A percentile compares a stretch with the other conserved stretches of the same genome.
Conservation (phyloP, 2,888 invertebrate species). For the Hydraecia micacea region DNA sequence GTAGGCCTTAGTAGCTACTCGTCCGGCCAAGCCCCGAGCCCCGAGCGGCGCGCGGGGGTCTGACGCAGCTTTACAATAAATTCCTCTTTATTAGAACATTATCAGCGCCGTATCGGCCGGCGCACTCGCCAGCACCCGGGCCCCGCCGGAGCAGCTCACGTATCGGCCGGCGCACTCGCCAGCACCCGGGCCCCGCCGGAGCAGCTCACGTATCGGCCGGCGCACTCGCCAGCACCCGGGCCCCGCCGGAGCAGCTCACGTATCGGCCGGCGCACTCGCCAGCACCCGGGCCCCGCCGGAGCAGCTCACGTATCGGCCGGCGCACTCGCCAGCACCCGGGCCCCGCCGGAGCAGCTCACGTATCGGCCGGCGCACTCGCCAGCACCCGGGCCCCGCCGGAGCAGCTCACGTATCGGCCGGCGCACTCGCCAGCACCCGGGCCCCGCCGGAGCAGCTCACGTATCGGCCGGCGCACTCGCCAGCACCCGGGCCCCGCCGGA, state of each 20-base stretch:
- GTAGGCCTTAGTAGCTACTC: background rate
- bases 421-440: background rate
- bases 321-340: background rate
- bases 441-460: background rate
- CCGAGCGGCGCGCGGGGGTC: background rate
- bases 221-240: background rate
- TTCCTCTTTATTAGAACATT: conserved; percentile 40
- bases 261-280: background rate
- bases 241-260: background rate
- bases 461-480: background rate
- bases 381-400: background rate
- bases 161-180: background rate
- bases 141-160: background rate
- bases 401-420: background rate
- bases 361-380: background rate
- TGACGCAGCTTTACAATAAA: conserved; percentile 43
- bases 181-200: background rate
- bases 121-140: background rate
- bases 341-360: background rate
- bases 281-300: background rate
- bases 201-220: background rate
- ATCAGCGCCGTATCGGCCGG: conserved; percentile 26
- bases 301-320: background rate
- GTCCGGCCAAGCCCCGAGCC: background rate
- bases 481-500: background rate